A percentile compares a stretch with the other conserved stretches of the same genome.
Evolutionary conservation across 2,113 vertebrate species (phyloP).

Genomic region (Hippocampus abdominalis): DNA sequence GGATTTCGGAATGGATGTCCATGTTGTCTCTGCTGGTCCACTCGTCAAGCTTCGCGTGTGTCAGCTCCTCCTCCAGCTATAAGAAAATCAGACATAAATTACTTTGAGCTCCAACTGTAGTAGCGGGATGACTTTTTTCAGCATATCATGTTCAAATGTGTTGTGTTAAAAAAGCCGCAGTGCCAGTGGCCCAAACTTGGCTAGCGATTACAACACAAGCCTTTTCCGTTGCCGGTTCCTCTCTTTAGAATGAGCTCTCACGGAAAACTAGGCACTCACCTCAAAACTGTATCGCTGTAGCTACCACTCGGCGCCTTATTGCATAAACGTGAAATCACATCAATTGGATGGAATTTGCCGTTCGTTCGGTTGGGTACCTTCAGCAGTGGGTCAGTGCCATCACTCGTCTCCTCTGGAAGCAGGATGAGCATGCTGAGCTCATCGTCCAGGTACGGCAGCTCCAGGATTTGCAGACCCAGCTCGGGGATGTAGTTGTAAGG

Average conservation of each 20-base stretch:
- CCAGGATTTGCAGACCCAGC: conserved; percentile 74
- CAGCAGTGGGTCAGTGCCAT: conserved; percentile 73
- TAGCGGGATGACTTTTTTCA: not conserved
- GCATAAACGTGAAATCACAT: not conserved
- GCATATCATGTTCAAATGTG: too few species aligned
- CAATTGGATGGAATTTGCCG: not conserved
- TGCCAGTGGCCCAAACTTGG: too few species aligned
- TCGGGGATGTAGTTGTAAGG: conserved; percentile 74
- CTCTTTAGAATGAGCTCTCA: too few species aligned
- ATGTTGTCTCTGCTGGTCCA: conserved; percentile 81
- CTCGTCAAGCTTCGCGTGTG: conserved; percentile 75
- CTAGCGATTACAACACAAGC: too few species aligned
- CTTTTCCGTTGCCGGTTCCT: too few species aligned
- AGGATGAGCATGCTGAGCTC: conserved; percentile 90
- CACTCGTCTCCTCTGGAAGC: conserved; percentile 74
- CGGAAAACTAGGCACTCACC: too few species aligned
- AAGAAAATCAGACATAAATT: not conserved
- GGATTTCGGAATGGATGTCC: conserved; percentile 59
- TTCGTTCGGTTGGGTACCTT: conserved; percentile 68
- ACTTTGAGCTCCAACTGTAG: too few species aligned
- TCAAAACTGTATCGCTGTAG: too few species aligned
- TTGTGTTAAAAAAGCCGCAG: too few species aligned
- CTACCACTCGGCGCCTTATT: not conserved
- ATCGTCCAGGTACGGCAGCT: conserved; percentile 77
- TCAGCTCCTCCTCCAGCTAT: conserved; percentile 83